Evolutionary conservation across 2,797 vertebrate genomes (phyloP).

Genomic region (Anniella stebbinsi): DNA sequence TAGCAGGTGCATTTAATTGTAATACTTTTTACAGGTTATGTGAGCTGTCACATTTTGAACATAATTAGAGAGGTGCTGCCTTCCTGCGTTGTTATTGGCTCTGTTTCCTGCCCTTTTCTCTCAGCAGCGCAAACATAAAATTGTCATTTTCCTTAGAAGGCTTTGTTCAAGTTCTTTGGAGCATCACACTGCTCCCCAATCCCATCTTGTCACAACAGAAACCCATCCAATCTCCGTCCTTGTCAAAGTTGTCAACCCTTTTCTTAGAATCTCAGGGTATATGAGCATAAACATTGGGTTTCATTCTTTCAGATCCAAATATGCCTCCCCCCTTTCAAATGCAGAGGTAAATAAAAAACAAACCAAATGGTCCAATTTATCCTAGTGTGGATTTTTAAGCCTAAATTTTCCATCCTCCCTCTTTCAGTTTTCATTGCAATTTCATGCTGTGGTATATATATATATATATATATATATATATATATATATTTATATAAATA

Average conservation of each 20-base stretch:
- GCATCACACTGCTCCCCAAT: not conserved
- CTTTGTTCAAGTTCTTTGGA: not conserved
- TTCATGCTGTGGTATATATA: not conserved
- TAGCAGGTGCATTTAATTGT: not conserved
- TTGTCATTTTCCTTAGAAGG: constrained; percentile 15
- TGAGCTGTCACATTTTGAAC: not conserved
- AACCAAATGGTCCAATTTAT: not conserved
- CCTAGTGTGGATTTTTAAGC: not conserved
- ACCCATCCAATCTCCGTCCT: not conserved
- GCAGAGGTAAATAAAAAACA: not conserved
- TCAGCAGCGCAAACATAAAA: not conserved
- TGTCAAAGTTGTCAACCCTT: too few species aligned
- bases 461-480: not conserved
- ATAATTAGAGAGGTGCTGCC: not conserved
- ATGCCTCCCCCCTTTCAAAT: not conserved
- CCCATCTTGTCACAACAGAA: not conserved
- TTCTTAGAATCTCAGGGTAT: not conserved
- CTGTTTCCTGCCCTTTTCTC: not conserved
- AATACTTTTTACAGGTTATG: not conserved
- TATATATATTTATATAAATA: not conserved
- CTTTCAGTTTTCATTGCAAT: not conserved
- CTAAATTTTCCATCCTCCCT: not conserved
- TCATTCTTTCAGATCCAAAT: not conserved
- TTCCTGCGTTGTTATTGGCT: not conserved
- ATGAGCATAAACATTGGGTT: not conserved